Base-by-base conservation (phyloP, 2,888 invertebrate species). In the Norana najaformis region DNA sequence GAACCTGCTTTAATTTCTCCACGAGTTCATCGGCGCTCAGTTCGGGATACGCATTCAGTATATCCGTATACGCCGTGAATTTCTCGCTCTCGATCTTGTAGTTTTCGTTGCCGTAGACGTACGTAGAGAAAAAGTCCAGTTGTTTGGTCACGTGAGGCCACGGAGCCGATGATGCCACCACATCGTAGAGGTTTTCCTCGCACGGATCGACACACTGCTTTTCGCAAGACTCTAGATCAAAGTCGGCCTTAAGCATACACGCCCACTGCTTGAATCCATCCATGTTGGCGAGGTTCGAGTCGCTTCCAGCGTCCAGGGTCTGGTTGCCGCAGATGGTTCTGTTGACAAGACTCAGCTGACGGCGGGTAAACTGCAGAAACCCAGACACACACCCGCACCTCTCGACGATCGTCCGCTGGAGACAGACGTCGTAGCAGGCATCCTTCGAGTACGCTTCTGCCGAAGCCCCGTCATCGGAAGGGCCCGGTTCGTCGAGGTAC, bases 71-170 rank as follows among this genome's bases (percentile, higher is more conserved):
- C n/a, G n/a, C 88, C 8, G 35, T 34, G 30, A 37, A 47, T 30
- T 20, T 88, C 35, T 83, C 41, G 34, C 41, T 38, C 20, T n/a
- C 38, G 5, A 37, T 37, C 0, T 83, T 38, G 20, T 35, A 18
- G 35, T 20, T 20, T 35, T 38, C 30, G 37, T 82, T 35, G 1
- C 16, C 37, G 34, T 38, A 47, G 23, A 90, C 37, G 88, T 47
- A 90, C 20, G 37, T 47, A 18, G 6, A 30, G 53, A 41, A 90
- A 39, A 90, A 90, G 34, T 37, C 38, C 47, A 30, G 35, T 36
- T 90, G 41, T 36, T 41, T 82, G 13, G 90, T 38, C 18, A 47
- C 23, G 35, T 90, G 88, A 0, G 90, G 90, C 90, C 90, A 90
- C n/a, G 85, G 85, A 23, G 85, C 85, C 18, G 85, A 85, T 11